Base-by-base conservation (phyloP, 2,888 invertebrate species). In the Pinctada fucata region DNA sequence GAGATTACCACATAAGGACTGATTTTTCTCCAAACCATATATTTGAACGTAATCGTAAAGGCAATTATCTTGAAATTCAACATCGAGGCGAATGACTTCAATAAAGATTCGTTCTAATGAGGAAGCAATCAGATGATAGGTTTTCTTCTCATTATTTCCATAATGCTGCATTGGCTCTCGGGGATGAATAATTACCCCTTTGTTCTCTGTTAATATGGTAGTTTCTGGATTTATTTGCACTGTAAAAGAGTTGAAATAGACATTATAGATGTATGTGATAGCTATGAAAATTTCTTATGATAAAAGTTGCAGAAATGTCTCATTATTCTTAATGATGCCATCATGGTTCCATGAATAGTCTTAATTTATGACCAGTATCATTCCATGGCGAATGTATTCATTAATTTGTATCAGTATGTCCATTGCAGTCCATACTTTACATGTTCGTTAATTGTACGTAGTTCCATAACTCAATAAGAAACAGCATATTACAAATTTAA, bases 1-100 rank as follows among this genome's bases (percentile, higher is more conserved):
- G 66, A 49, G 16, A 63, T 49, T 49, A 3, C 85, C 86, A 75
- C 84, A 87, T 13, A 76, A 70, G n/a, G 64, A 65, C 8, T 45
- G 13, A 1, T 79, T 68, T 3, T 45, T 45, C 0, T 70, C 70
- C 47, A 81, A 77, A 10, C 81, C 82, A n/a, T 1, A 31, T 16
- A 85, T 68, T 31, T 65, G n/a, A 6, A 86, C 13, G 16, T 63
- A 81, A 79, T 87, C 87, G 73, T 86, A 87, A 8, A 84, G 74
- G 68, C 87, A 87, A 5, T 83, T n/a, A 6, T 79, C 72, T 74
- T 86, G 85, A 64, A 66, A 78, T 78, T 86, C 87, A 8, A 86
- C 52, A 48, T 83, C 83, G 13, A 82, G 48, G 6, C 52, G n/a
- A 1, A 48, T 5, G 4, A 87, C 5, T 16, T 77, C 69, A 10